phyloP scores from a whole-genome alignment of 2,888 invertebrate genomes.

The Acronicta psi region DNA sequence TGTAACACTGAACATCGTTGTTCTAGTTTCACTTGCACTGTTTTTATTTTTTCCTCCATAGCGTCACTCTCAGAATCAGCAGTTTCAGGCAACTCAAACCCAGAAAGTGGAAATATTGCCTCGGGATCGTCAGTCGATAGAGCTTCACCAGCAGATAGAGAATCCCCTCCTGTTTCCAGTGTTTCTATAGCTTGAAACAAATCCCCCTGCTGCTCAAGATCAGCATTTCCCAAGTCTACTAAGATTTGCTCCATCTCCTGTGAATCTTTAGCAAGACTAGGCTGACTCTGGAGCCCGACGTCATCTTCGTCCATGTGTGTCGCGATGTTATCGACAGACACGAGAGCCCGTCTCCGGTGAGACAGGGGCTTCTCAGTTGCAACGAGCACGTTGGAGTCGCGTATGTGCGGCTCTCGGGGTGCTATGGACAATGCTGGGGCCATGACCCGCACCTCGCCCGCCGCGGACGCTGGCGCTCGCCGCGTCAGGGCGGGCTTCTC shows the following conservation, averaged over 20 bases:
- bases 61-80: conserved; percentile 86
- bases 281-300: conserved; percentile 88
- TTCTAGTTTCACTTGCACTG: conserved; percentile 90
- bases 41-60: conserved; percentile 86
- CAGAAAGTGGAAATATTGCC: conserved; percentile 81
- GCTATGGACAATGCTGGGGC: conserved; percentile 97
- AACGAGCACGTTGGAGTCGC: conserved; percentile 70
- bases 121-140: conserved; percentile 84
- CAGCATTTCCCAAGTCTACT: conserved; percentile 89
- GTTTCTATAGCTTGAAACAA: conserved; percentile 94
- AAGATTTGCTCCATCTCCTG: conserved; percentile 92
- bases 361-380: conserved; percentile 66
- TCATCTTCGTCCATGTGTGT: conserved; percentile 90
- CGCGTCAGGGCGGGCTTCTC: conserved; percentile 80
- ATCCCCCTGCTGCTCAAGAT: conserved; percentile 90
- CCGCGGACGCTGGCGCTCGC: conserved; percentile 76
- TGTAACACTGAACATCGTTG: conserved; percentile 92
- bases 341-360: conserved; percentile 81
- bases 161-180: conserved; percentile 89
- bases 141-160: conserved; percentile 66
- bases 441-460: conserved; percentile 93
- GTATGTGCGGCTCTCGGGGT: conserved; percentile 76
- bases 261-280: conserved; percentile 88
- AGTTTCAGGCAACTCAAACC: conserved; percentile 84
- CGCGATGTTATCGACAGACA: conserved; percentile 87